Evolutionary conservation across 2,888 invertebrate genomes (phyloP).

Genomic region (Coecobrya sp.): DNA sequence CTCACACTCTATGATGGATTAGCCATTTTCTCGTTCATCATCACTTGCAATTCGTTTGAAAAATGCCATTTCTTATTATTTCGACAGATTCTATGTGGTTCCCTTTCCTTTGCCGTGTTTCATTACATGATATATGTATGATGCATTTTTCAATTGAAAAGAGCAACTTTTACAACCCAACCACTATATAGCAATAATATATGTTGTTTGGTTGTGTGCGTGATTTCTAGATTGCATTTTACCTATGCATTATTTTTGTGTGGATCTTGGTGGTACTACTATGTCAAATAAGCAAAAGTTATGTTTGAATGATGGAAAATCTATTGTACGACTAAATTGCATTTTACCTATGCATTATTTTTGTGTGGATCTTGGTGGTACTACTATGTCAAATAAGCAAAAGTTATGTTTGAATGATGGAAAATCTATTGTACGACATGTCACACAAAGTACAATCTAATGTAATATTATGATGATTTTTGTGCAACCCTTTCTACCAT

Average conservation of each 20-base stretch:
- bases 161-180: background rate
- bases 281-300: slow-evolving; percentile 57
- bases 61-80: slow-evolving; percentile 62
- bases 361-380: slow-evolving; percentile 59
- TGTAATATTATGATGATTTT: slow-evolving; percentile 60
- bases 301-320: slow-evolving; percentile 65
- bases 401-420: slow-evolving; percentile 56
- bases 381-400: slow-evolving; percentile 64
- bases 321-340: slow-evolving; percentile 51
- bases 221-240: slow-evolving; percentile 50
- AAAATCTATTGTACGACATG: slow-evolving; percentile 61
- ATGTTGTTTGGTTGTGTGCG: slow-evolving; percentile 46
- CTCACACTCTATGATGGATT: slow-evolving; percentile 80
- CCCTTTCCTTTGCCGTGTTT: slow-evolving; percentile 18
- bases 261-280: slow-evolving; percentile 58
- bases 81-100: slow-evolving; percentile 75
- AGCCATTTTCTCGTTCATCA: slow-evolving; percentile 82
- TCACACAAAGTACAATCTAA: slow-evolving; percentile 21
- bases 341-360: background rate
- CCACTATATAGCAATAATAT: background rate
- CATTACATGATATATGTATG: background rate
- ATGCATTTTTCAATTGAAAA: slow-evolving; percentile 14
- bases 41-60: slow-evolving; percentile 71
- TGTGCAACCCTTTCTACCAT: slow-evolving; percentile 65
- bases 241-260: slow-evolving; percentile 16